phyloP scores from a whole-genome alignment of 2,888 invertebrate genomes.

The Cheilosia soror region DNA sequence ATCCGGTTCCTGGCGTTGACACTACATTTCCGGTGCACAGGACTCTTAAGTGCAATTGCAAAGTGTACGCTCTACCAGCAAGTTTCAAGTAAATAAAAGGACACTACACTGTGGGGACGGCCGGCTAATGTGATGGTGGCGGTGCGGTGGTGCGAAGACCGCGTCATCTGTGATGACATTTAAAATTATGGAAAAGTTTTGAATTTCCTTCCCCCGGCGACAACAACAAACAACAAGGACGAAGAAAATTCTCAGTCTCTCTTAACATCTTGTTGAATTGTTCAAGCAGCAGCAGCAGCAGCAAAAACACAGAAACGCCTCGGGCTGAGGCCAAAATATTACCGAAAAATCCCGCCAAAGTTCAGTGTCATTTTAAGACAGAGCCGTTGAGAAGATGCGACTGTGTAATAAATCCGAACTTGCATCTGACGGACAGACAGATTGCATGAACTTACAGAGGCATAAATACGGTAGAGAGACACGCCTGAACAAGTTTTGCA shows the following conservation, averaged over 20 bases:
- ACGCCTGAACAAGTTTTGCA: constrained; percentile 60
- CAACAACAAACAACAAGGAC: background rate
- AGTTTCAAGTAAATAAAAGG: constrained; percentile 55
- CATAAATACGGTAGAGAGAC: constrained; percentile 1
- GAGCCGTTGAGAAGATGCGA: background rate
- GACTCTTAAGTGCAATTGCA: constrained; percentile 50
- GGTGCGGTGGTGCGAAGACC: constrained; percentile 5
- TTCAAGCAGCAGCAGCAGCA: constrained; percentile 62
- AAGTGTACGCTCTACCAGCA: constrained; percentile 25
- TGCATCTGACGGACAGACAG: constrained; percentile 61
- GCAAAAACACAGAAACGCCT: constrained; percentile 37
- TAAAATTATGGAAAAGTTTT: constrained; percentile 73
- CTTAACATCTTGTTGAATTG: constrained; percentile 65
- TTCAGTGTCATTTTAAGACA: constrained; percentile 52
- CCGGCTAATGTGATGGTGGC: constrained; percentile 16
- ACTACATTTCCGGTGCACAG: constrained; percentile 42
- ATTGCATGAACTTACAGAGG: constrained; percentile 49
- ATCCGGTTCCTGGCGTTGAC: constrained; percentile 29
- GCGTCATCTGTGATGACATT: constrained; percentile 71
- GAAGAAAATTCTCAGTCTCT: constrained; percentile 22
- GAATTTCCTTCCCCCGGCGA: constrained; percentile 46
- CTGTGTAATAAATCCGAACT: constrained; percentile 51
- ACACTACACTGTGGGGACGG: constrained; percentile 19
- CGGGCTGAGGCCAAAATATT: constrained; percentile 34
- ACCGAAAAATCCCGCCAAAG: constrained; percentile 38